phyloP scores from a whole-genome alignment of 2,113 vertebrate species.

The Oreochromis tanganicae region DNA sequence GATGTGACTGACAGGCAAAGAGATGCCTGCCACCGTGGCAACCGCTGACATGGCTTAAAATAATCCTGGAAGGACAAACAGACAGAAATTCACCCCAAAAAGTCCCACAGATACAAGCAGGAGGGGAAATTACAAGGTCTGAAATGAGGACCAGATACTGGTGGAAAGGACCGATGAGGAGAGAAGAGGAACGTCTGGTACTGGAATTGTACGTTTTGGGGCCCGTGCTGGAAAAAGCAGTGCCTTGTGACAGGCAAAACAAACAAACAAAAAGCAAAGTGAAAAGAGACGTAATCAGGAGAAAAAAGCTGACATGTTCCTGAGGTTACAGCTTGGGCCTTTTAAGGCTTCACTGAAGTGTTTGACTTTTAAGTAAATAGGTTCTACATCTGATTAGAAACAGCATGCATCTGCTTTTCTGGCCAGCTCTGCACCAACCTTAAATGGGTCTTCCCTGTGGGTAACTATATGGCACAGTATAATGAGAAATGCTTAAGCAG shows the following conservation, averaged over 20 bases:
- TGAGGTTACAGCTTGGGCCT: conserved; percentile 17
- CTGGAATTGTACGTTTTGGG: not conserved
- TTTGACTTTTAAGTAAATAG: conserved; percentile 43
- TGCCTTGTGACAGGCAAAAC: conserved; percentile 29
- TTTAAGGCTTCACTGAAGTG: not conserved
- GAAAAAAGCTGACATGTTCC: not conserved
- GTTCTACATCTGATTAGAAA: conserved; percentile 19
- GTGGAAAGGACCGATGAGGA: not conserved
- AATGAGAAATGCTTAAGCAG: not conserved
- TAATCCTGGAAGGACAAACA: conserved; percentile 41
- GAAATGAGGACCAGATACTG: conserved; percentile 61
- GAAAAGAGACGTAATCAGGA: not conserved
- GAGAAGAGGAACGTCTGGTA: not conserved
- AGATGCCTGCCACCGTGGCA: conserved; percentile 67
- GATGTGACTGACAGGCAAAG: conserved; percentile 37
- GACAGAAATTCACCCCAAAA: conserved; percentile 41
- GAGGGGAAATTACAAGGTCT: conserved; percentile 59
- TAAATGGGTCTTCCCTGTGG: not conserved
- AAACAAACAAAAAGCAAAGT: conserved; percentile 39
- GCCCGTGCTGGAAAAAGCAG: conserved; percentile 28
- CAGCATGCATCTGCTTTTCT: not conserved
- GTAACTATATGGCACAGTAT: not conserved
- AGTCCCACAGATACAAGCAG: conserved; percentile 60
- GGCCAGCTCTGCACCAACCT: not conserved
- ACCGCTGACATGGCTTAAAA: conserved; percentile 55